A percentile compares a stretch with the other conserved stretches of the same genome.
These are phyloP conservation scores for Rotaria magnacalcarata DNA, from an alignment of 2,888 invertebrate species.

Conservation along the genomic window DNA sequence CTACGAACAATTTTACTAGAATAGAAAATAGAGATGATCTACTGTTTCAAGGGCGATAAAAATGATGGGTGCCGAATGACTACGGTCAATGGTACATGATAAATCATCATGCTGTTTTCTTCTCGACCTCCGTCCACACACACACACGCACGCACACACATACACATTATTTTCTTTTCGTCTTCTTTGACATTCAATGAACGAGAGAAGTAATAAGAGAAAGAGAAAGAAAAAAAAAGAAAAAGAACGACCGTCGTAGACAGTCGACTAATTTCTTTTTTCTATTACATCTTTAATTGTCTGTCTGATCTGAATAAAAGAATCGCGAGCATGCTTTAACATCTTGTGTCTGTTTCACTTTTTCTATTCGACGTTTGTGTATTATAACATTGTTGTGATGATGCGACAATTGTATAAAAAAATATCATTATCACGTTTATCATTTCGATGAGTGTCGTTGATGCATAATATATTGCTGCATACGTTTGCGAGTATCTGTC, in stretches of 20 bases:
- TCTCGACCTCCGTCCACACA: neutral
- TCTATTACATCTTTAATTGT: slow-evolving; percentile 3
- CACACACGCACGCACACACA: no score
- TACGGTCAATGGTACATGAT: neutral
- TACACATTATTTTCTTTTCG: neutral
- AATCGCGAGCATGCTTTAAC: neutral
- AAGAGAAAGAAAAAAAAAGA: neutral
- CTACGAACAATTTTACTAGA: neutral
- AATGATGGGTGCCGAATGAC: neutral
- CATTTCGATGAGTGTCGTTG: neutral
- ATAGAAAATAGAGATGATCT: neutral
- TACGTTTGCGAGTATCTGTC: neutral
- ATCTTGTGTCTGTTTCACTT: slow-evolving; percentile 25
- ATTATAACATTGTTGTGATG: neutral
- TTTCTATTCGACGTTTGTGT: neutral
- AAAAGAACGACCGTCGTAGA: neutral
- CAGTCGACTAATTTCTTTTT: slow-evolving; percentile 14
- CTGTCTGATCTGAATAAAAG: slow-evolving; percentile 13
- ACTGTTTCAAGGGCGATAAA: neutral
- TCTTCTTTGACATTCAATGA: slow-evolving; percentile 1
- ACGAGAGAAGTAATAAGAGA: neutral
- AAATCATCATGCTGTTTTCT: neutral
- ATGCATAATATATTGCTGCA: neutral
- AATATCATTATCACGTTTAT: neutral
- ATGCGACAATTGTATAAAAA: neutral